These are phyloP conservation scores for Lumbricus terrestris DNA, from an alignment of 2,888 invertebrate genomes.

Conservation along the genomic window DNA sequence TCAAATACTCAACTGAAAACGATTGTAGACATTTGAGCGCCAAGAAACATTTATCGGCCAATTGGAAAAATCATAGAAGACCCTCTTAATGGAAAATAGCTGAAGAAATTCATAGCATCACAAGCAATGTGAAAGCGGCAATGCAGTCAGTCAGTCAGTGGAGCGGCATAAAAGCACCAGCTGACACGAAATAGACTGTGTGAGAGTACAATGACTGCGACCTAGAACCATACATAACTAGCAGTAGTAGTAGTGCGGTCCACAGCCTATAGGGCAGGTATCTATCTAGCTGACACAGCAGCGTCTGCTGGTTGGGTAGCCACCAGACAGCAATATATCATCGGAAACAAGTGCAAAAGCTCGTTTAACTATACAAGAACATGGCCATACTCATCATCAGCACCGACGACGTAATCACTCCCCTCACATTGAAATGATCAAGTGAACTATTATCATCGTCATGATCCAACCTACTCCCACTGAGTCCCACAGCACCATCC, in stretches of 20 bases:
- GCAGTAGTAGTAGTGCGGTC: background rate
- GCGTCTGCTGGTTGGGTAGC: background rate
- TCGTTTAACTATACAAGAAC: background rate
- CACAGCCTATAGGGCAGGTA: background rate
- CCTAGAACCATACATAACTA: slow-evolving; percentile 3
- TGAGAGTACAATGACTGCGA: background rate
- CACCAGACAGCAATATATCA: background rate
- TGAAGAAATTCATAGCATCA: background rate
- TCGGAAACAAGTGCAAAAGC: background rate
- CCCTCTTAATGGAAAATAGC: background rate
- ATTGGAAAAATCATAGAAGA: background rate
- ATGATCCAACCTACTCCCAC: background rate
- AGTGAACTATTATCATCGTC: background rate
- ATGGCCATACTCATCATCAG: background rate
- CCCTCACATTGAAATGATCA: background rate
- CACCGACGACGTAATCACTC: background rate
- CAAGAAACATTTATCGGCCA: background rate
- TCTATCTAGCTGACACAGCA: background rate
- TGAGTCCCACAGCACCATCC: background rate
- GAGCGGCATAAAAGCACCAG: background rate
- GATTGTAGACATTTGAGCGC: background rate
- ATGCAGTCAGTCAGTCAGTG: background rate
- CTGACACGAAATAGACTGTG: background rate
- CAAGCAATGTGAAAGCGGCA: background rate
- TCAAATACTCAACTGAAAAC: background rate